phyloP scores from a whole-genome alignment of 1,140 invertebrate species.

The Daktulosphaira vitifoliae region DNA sequence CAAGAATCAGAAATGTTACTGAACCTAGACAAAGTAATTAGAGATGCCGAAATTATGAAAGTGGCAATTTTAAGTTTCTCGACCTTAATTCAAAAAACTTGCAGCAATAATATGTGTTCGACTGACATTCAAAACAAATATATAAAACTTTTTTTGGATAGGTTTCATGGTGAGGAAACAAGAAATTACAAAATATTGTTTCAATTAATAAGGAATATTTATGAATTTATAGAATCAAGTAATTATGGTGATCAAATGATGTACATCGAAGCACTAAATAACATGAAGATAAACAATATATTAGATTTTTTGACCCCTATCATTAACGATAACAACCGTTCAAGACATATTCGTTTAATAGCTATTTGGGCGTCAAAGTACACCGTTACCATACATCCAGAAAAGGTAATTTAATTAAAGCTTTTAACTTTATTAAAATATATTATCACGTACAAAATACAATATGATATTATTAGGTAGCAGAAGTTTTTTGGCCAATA shows the following conservation, averaged over 20 bases:
- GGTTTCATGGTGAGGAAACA: conserved; percentile 50
- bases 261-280: conserved; percentile 58
- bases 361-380: conserved; percentile 54
- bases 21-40: conserved; percentile 41
- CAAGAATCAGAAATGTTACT: conserved; percentile 44
- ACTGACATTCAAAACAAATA: conserved; percentile 60
- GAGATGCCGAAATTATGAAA: conserved; percentile 49
- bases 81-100: conserved; percentile 58
- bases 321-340: conserved; percentile 44
- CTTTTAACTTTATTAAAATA: not conserved
- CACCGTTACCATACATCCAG: conserved; percentile 47
- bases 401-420: conserved; percentile 45
- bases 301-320: conserved; percentile 54
- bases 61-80: conserved; percentile 60
- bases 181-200: too few relatives aligned
- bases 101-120: conserved; percentile 46
- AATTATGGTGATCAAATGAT: conserved; percentile 58
- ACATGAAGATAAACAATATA: conserved; percentile 52
- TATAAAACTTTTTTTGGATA: conserved; percentile 57
- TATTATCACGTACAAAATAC: too few relatives aligned
- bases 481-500: conserved; percentile 57
- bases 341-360: conserved; percentile 51
- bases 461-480: too few relatives aligned
- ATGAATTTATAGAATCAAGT: conserved; percentile 52
- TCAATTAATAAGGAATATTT: too few relatives aligned